phyloP scores from a whole-genome alignment of 2,797 vertebrate genomes.

The Phoxinus dragarum region DNA sequence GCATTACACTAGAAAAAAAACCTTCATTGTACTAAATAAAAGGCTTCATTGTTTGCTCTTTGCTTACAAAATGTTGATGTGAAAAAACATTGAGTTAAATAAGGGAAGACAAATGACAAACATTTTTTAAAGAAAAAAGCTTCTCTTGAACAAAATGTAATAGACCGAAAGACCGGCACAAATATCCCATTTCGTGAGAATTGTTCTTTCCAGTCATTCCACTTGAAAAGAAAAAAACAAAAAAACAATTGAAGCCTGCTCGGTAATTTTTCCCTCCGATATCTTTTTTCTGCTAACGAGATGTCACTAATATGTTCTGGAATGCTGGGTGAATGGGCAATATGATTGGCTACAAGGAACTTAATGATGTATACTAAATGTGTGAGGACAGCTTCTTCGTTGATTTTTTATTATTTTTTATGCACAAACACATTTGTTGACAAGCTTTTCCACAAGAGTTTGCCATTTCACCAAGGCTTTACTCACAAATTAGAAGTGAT shows the following conservation, averaged over 20 bases:
- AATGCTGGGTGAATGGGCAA: constrained; percentile 79
- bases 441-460: constrained; percentile 76
- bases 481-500: constrained; percentile 74
- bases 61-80: constrained; percentile 63
- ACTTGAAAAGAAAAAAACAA: constrained; percentile 30
- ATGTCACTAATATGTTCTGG: constrained; percentile 85
- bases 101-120: constrained; percentile 56
- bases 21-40: not conserved
- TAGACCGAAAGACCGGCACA: constrained; percentile 33
- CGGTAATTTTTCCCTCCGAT: constrained; percentile 77
- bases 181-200: constrained; percentile 70
- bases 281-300: constrained; percentile 84
- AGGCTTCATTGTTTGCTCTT: constrained; percentile 5
- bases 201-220: constrained; percentile 73
- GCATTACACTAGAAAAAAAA: not conserved
- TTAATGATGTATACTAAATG: constrained; percentile 85
- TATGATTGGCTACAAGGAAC: constrained; percentile 79
- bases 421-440: constrained; percentile 80
- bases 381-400: constrained; percentile 76
- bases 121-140: constrained; percentile 25
- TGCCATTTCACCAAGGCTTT: constrained; percentile 73
- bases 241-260: constrained; percentile 76
- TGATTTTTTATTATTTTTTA: constrained; percentile 66
- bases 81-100: constrained; percentile 58
- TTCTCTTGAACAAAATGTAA: constrained; percentile 34